Conservation (phyloP, 2,797 vertebrate species). For the Coluber constrictor region DNA sequence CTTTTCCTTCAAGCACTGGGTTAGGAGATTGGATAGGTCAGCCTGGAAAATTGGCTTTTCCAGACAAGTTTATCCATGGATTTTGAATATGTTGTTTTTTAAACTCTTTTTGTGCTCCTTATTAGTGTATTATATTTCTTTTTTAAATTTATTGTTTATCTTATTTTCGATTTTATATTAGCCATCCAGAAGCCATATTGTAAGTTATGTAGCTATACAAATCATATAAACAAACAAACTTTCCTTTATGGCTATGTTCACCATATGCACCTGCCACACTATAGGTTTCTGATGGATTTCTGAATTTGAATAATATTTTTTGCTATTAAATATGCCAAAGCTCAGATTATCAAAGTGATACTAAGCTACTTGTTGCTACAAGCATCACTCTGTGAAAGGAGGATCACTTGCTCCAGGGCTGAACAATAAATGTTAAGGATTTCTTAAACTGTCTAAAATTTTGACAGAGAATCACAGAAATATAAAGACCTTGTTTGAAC, state of each 20-base stretch:
- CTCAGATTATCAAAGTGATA: constrained; percentile 28
- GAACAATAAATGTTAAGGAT: constrained; percentile 32
- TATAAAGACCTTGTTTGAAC: background rate
- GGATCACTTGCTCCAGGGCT: constrained; percentile 3
- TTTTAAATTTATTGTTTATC: background rate
- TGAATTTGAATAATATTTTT: constrained; percentile 31
- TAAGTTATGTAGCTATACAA: background rate
- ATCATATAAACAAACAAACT: background rate
- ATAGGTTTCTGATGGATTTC: constrained; percentile 36
- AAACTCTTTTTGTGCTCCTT: background rate
- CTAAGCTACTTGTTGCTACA: background rate
- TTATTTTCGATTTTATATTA: background rate
- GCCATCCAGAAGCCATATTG: background rate
- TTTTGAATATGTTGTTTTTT: background rate
- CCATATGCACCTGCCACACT: constrained; percentile 1
- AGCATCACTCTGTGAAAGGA: background rate
- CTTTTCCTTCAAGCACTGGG: background rate
- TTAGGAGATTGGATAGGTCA: background rate
- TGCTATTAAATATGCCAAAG: constrained; percentile 18
- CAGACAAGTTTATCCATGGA: background rate
- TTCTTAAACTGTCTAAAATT: constrained; percentile 26
- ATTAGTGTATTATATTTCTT: background rate
- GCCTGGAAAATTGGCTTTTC: background rate
- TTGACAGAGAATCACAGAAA: constrained; percentile 34
- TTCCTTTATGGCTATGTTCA: constrained; percentile 21